phyloP scores from a whole-genome alignment of 2,888 invertebrate species.

The Parnassius glacialis region DNA sequence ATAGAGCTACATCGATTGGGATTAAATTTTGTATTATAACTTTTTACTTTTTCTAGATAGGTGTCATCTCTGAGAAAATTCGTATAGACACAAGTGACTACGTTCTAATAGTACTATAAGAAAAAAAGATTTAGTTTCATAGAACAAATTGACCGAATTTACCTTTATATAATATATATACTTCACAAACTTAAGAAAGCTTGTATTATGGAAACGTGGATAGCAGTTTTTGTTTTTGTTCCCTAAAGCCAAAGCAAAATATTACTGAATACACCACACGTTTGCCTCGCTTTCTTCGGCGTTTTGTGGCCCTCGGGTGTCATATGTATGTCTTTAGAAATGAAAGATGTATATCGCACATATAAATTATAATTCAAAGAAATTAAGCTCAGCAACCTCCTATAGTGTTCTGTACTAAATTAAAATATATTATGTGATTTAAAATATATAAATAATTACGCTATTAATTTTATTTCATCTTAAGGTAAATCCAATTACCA shows the following conservation, averaged over 20 bases:
- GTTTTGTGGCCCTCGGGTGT: neutral
- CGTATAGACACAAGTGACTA: no score
- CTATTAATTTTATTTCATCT: no score
- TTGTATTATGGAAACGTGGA: neutral
- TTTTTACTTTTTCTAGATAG: no score
- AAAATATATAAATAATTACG: no score
- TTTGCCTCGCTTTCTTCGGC: neutral
- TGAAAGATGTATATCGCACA: slow-evolving; percentile 6
- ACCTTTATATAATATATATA: neutral
- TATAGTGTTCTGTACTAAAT: no score
- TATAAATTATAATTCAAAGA: slow-evolving; percentile 4
- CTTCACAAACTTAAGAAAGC: neutral
- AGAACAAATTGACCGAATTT: neutral
- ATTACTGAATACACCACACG: neutral
- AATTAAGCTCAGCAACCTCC: neutral
- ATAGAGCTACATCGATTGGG: no score
- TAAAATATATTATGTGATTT: no score
- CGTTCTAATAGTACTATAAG: no score
- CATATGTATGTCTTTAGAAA: slow-evolving; percentile 4
- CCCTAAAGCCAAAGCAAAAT: slow-evolving; percentile 3
- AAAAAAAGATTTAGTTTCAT: no score
- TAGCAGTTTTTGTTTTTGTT: neutral
- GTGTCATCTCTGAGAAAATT: no score
- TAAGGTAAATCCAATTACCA: no score
- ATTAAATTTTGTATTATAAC: no score